Conservation (phyloP, 2,888 invertebrate species). For the Diogma glabrata region DNA sequence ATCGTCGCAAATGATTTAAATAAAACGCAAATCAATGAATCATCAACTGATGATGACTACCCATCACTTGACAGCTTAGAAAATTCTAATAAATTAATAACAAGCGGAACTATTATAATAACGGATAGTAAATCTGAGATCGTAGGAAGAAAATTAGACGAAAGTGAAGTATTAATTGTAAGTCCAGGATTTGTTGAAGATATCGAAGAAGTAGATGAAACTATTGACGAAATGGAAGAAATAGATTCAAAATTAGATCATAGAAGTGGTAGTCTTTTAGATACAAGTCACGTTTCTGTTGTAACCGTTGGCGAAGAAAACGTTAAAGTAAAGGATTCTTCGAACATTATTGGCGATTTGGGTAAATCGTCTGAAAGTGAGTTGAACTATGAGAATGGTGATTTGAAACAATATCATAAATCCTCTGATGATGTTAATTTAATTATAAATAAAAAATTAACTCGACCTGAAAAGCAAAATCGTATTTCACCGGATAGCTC, state of each 20-base stretch:
- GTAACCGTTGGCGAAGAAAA: constrained; percentile 73
- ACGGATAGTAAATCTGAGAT: constrained; percentile 16
- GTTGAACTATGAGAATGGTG: constrained; percentile 19
- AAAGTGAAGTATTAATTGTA: constrained; percentile 75
- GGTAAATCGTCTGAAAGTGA: constrained; percentile 22
- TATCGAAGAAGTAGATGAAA: constrained; percentile 23
- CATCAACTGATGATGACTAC: constrained; percentile 65
- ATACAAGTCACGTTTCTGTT: constrained; percentile 84
- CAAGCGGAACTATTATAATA: constrained; percentile 27
- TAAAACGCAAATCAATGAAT: constrained; percentile 51
- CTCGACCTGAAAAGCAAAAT: constrained; percentile 23
- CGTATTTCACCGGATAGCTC: constrained; percentile 52
- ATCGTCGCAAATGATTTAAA: constrained; percentile 70
- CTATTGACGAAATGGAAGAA: constrained; percentile 21
- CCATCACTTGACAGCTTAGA: constrained; percentile 66
- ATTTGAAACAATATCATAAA: constrained; percentile 23
- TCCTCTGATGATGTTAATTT: constrained; percentile 35
- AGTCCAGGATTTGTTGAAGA: constrained; percentile 55
- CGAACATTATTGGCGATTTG: constrained; percentile 28
- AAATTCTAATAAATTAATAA: constrained; percentile 36
- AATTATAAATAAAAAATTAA: constrained; percentile 34
- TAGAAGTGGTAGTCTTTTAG: constrained; percentile 38
- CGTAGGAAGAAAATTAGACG: constrained; percentile 59
- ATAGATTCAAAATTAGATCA: constrained; percentile 30
- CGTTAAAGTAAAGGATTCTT: constrained; percentile 63